phyloP scores from a whole-genome alignment of 2,888 invertebrate genomes.

The Macrosoma leucophasiata region DNA sequence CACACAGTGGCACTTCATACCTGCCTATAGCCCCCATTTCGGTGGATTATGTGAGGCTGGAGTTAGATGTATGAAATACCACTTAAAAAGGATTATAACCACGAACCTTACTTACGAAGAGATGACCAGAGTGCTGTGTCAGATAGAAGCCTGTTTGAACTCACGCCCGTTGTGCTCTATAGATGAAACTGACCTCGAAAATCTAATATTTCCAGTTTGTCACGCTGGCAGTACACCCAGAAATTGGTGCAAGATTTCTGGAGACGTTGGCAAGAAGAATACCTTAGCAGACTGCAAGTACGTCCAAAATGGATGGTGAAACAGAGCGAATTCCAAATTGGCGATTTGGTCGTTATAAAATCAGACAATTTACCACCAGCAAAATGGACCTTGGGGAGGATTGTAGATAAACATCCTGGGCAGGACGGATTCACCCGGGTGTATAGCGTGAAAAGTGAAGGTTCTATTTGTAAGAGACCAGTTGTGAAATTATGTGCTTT shows the following conservation, averaged over 20 bases:
- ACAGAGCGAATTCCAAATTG: constrained; percentile 14
- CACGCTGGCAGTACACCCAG: constrained; percentile 18
- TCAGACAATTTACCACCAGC: constrained; percentile 15
- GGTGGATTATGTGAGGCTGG: constrained; percentile 26
- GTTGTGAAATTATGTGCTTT: constrained; percentile 22
- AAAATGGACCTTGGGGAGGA: constrained; percentile 24
- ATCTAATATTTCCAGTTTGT: constrained; percentile 1
- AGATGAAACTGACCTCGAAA: constrained; percentile 1
- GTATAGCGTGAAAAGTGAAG: constrained; percentile 22
- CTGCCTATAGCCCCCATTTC: constrained; percentile 18
- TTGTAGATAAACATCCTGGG: constrained; percentile 24
- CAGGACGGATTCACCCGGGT: constrained; percentile 24
- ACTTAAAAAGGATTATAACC: constrained; percentile 17
- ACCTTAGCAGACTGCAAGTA: constrained; percentile 16
- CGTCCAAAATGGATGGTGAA: constrained; percentile 20
- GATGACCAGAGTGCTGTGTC: constrained; percentile 12
- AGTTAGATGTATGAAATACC: constrained; percentile 17
- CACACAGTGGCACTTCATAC: constrained; percentile 23
- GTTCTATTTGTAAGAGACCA: constrained; percentile 15
- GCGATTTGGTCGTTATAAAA: constrained; percentile 17
- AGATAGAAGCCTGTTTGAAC: constrained; percentile 19
- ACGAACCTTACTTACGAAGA: constrained; percentile 19
- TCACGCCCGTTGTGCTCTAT: constrained; percentile 13
- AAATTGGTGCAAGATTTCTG: constrained; percentile 17
- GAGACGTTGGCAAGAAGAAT: constrained; percentile 21